Conservation (phyloP, 1,140 invertebrate genomes). For the Octopus bimaculoides region DNA sequence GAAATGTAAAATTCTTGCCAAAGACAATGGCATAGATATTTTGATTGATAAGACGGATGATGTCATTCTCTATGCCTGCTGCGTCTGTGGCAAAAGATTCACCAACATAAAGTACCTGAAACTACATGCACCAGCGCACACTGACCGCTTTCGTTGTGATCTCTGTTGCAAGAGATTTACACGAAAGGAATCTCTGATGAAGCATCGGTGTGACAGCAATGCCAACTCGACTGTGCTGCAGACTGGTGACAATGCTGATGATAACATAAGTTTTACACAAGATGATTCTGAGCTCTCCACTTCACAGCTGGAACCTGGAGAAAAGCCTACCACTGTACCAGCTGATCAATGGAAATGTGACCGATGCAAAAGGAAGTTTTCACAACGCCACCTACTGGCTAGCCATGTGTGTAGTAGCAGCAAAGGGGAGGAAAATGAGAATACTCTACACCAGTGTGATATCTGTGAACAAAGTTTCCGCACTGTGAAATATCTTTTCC, state of each 20-base stretch:
- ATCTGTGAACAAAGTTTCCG: slow-evolving; percentile 61
- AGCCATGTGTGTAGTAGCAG: slow-evolving; percentile 19
- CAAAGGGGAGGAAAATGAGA: neutral
- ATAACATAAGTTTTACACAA: slow-evolving; percentile 27
- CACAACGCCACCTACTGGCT: slow-evolving; percentile 23
- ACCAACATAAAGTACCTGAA: slow-evolving; percentile 34
- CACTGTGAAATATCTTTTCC: slow-evolving; percentile 56
- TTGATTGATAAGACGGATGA: slow-evolving; percentile 17
- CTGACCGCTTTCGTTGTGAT: slow-evolving; percentile 38
- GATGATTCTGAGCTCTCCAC: slow-evolving; percentile 34
- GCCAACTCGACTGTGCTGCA: neutral
- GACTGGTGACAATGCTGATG: slow-evolving; percentile 8
- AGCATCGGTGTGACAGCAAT: slow-evolving; percentile 36
- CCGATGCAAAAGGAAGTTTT: slow-evolving; percentile 30
- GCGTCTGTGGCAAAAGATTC: slow-evolving; percentile 39
- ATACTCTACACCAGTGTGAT: slow-evolving; percentile 53
- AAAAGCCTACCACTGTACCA: slow-evolving; percentile 30
- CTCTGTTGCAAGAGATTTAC: slow-evolving; percentile 44
- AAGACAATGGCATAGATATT: slow-evolving; percentile 13
- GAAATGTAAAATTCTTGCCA: no score
- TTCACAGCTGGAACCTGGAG: slow-evolving; percentile 24
- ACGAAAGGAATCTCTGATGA: slow-evolving; percentile 39
- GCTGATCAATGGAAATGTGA: slow-evolving; percentile 27
- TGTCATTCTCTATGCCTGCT: slow-evolving; percentile 32
- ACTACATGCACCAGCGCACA: slow-evolving; percentile 42